phyloP scores from a whole-genome alignment of 2,888 invertebrate species.

The Pedicia rivosa region DNA sequence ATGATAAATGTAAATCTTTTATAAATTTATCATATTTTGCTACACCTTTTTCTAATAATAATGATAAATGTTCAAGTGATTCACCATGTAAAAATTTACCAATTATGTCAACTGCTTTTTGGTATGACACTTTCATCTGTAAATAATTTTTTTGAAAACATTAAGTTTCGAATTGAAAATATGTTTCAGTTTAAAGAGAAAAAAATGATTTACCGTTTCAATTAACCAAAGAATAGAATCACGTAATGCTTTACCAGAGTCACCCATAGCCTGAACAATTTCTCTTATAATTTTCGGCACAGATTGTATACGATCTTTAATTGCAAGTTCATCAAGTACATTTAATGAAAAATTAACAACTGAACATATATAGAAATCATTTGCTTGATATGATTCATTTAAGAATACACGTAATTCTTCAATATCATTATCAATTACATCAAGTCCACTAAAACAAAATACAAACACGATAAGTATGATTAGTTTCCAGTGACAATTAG shows the following conservation, averaged over 20 bases:
- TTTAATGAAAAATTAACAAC: conserved; percentile 51
- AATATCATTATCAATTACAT: conserved; percentile 43
- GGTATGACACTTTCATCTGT: conserved; percentile 49
- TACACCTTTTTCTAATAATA: conserved; percentile 48
- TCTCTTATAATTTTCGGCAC: conserved; percentile 66
- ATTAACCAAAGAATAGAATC: conserved; percentile 60
- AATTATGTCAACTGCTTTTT: conserved; percentile 50
- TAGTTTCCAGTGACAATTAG: no score
- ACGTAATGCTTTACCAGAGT: conserved; percentile 62
- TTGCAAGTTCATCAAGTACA: conserved; percentile 60
- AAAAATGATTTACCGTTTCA: conserved; percentile 35
- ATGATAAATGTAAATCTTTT: conserved; percentile 52
- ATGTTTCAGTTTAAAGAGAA: conserved; percentile 9
- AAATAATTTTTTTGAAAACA: conserved; percentile 16
- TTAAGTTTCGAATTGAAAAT: background rate
- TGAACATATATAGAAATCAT: conserved; percentile 73
- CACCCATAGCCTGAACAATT: conserved; percentile 74
- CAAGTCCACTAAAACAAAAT: conserved; percentile 32
- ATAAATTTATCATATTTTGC: conserved; percentile 65
- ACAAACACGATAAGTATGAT: background rate
- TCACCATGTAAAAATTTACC: conserved; percentile 58
- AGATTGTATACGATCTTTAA: conserved; percentile 59
- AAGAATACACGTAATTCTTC: conserved; percentile 47
- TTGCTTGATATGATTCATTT: conserved; percentile 60
- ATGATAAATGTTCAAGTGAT: conserved; percentile 53